Base-by-base conservation (phyloP, 2,888 invertebrate genomes). In the Drosophila hamatofila region DNA sequence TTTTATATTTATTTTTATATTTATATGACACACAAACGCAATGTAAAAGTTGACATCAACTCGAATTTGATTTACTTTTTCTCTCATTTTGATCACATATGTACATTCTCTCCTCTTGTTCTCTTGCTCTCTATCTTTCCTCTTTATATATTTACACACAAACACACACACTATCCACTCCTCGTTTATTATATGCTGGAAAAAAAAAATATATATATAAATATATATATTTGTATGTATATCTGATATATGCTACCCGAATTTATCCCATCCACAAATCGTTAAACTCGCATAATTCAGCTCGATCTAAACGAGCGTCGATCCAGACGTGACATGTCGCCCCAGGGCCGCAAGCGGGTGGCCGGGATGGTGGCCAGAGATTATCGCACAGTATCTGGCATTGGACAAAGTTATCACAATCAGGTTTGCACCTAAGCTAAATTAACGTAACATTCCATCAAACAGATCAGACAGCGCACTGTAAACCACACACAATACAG, bases 301-400 rank as follows among this genome's bases (percentile, higher is more conserved):
- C 93, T 94, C 92, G 94, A 95, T 88, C 92, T 93, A 90, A 95
- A 95, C 83, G 95, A 96, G 83, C 95, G 96, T 91, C 95, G 95
- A 89, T 97, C 96, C 83, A 95, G 97, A 87, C 95, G 97, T 88
- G 97, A 97, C 92, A 96, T 97, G 95, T 97, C 97, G 70, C 96
- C 96, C 57, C 95, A 96, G 79, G 96, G 96, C 78, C 94, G 96
- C 80, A 95, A 96, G 89, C 94, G 96, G 85, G 94, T 95, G 64
- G 94, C 95, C 72, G 95, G 95, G 84, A 95, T 96, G 94, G 93
- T 94, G 88, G 94, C 95, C 93, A 95, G 96, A 85, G 93, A 93
- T 88, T 93, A 92, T 90, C 92, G 93, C 88, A 93, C 93, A 61
- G 92, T 93, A 86, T 93, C 93, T 86, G 93, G 93, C 89, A 92